These are phyloP conservation scores for Megathymus violae DNA, from an alignment of 1,140 invertebrate genomes.

Conservation along the genomic window DNA sequence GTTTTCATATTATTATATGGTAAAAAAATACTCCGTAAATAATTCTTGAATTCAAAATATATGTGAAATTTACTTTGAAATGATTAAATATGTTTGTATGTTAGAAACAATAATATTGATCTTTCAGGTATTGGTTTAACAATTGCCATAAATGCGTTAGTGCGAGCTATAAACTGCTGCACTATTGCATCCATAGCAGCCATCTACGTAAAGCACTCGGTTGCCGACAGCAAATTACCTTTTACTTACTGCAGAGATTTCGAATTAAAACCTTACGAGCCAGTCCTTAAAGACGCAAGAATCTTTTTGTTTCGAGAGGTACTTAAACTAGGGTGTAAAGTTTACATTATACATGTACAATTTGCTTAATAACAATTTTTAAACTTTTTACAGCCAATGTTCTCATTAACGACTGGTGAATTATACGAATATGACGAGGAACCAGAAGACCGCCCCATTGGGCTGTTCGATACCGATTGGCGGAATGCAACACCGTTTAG, in stretches of 20 bases:
- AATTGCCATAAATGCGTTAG: conserved; percentile 61
- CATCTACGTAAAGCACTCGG: conserved; percentile 48
- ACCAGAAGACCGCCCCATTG: conserved; percentile 40
- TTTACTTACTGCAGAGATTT: conserved; percentile 63
- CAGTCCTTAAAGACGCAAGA: conserved; percentile 50
- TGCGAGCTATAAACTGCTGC: conserved; percentile 58
- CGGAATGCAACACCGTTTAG: conserved; percentile 38
- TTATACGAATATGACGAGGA: conserved; percentile 37
- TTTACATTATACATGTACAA: no score
- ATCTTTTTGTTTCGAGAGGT: conserved; percentile 45
- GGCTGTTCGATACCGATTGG: conserved; percentile 49
- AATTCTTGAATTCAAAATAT: no score
- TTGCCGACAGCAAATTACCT: conserved; percentile 50
- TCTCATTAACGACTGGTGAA: conserved; percentile 41
- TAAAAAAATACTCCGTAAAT: no score
- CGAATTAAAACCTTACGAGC: conserved; percentile 59
- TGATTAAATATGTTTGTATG: no score
- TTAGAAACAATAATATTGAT: no score
- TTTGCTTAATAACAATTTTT: not conserved
- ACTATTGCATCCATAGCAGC: conserved; percentile 53
- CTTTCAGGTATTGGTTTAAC: conserved; percentile 63
- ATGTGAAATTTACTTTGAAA: no score
- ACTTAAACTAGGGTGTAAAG: no score
- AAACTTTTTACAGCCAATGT: conserved; percentile 45
- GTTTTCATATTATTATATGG: no score